Evolutionary conservation across 2,113 vertebrate genomes (phyloP).

Genomic region (Pangasianodon gigas): DNA sequence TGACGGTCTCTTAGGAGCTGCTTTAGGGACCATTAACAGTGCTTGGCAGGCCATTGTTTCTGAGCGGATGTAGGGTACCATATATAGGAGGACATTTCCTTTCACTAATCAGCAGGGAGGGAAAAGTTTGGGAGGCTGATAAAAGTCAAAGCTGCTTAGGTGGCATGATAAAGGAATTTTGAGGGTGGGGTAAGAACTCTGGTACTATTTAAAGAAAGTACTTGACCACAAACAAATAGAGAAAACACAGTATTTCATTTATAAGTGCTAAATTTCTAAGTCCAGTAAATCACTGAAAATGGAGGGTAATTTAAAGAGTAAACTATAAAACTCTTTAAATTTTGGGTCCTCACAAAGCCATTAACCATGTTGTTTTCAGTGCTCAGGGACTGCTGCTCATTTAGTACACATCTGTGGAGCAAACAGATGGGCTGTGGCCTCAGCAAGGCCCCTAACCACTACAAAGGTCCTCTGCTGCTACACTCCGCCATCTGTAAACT

Average conservation of each 20-base stretch:
- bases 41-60: slow-evolving; percentile 37
- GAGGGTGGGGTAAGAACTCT: slow-evolving; percentile 27
- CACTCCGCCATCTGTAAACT: slow-evolving; percentile 35
- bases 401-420: slow-evolving; percentile 44
- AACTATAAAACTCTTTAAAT: too few species aligned
- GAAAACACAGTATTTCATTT: neutral
- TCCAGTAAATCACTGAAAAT: neutral
- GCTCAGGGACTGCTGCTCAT: slow-evolving; percentile 22
- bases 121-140: slow-evolving; percentile 28
- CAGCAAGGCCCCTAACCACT: slow-evolving; percentile 42
- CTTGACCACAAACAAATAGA: too few species aligned
- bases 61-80: slow-evolving; percentile 26
- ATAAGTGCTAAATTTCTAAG: neutral
- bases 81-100: slow-evolving; percentile 29
- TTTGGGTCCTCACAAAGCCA: too few species aligned
- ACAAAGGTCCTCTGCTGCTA: slow-evolving; percentile 45
- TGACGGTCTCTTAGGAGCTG: neutral
- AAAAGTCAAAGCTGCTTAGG: slow-evolving; percentile 38
- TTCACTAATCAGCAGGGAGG: slow-evolving; percentile 37
- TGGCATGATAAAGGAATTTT: slow-evolving; percentile 43
- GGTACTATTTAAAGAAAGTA: too few species aligned
- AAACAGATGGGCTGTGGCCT: slow-evolving; percentile 43
- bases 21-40: slow-evolving; percentile 4
- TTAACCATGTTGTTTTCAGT: neutral
- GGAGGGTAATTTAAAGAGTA: neutral